Evolutionary conservation across 1,140 invertebrate species (phyloP).

Genomic region (Leptonema lineaticorne): DNA sequence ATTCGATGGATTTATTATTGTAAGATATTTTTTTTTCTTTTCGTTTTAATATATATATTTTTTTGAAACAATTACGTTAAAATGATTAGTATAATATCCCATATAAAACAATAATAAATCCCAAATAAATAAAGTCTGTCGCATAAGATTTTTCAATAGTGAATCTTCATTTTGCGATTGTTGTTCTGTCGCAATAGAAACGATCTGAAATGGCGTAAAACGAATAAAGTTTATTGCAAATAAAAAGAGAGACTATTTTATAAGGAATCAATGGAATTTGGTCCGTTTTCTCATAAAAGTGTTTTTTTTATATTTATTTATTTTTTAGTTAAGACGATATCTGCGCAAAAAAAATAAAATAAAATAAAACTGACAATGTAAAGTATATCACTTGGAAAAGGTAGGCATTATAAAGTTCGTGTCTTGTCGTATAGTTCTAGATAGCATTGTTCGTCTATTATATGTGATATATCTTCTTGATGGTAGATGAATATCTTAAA

Average conservation of each 20-base stretch:
- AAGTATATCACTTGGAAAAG: conserved; percentile 12
- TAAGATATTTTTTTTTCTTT: too few species aligned
- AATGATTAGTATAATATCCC: too few species aligned
- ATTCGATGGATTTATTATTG: too few species aligned
- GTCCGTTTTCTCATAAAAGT: background rate
- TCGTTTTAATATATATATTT: too few species aligned
- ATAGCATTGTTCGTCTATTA: background rate
- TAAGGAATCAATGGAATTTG: conserved; percentile 17
- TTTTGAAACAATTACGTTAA: too few species aligned
- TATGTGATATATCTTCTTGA: background rate
- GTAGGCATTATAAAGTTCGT: conserved; percentile 3
- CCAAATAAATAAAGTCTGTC: too few species aligned
- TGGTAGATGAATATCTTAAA: conserved; percentile 1
- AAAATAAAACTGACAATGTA: background rate
- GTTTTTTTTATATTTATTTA: background rate
- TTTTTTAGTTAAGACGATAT: conserved; percentile 9
- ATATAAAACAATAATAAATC: too few species aligned
- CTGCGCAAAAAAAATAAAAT: background rate
- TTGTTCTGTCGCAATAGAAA: conserved; percentile 1
- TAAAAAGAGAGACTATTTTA: conserved; percentile 11
- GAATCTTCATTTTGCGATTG: too few species aligned
- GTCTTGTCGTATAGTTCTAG: background rate
- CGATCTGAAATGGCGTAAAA: background rate
- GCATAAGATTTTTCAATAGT: too few species aligned
- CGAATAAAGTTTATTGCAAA: conserved; percentile 14